Evolutionary conservation across 2,113 vertebrate species (phyloP), one percentile per base, ranked within the genome.

Genomic region (Spea bombifrons): DNA sequence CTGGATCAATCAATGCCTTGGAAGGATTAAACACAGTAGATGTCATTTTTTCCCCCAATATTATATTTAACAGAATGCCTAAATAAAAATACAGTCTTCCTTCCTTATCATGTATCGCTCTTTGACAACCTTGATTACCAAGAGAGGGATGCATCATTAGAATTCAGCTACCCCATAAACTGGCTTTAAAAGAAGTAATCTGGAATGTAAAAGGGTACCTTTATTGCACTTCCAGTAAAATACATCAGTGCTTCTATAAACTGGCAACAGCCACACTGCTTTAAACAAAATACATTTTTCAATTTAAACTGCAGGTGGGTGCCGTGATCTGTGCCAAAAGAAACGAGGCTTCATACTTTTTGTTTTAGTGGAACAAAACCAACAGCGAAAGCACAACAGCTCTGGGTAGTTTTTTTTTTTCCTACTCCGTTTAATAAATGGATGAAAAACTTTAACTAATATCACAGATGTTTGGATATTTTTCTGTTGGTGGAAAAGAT

Each of bases 401-500:
- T 71, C 30, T 78, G 49, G 30, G 12, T 68, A 45, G 66, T 68
- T 15, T 9, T 9, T 47, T 9, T 47, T 68, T 68, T 68, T 68
- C 45, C 44, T 47, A 46, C n/a, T 15, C 66, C 13, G 66, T 47
- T 68, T 13, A 68, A 44, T 15, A 48, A 68, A 68, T 46, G 30
- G 30, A 30, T 30, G 66, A 46, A 77, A 63, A 50, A 78, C 64
- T n/a, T 76, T 64, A 78, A 65, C 44, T 46, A 74, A 64, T 71
- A 78, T 13, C 68, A 72, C 76, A 78, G 76, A 71, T 78, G 76
- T 72, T 74, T 64, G n/a, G 68, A 64, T 65, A 64, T 65, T 71
- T 52, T 71, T 61, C 48, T 65, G 12, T 49, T 17, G 48, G 57
- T 65, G 48, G 43, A 71, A 30, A 71, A 48, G 13, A 45, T 43